These are phyloP conservation scores for Motacilla tschutschensis DNA, from an alignment of 2,113 vertebrate genomes.

Conservation along the genomic window DNA sequence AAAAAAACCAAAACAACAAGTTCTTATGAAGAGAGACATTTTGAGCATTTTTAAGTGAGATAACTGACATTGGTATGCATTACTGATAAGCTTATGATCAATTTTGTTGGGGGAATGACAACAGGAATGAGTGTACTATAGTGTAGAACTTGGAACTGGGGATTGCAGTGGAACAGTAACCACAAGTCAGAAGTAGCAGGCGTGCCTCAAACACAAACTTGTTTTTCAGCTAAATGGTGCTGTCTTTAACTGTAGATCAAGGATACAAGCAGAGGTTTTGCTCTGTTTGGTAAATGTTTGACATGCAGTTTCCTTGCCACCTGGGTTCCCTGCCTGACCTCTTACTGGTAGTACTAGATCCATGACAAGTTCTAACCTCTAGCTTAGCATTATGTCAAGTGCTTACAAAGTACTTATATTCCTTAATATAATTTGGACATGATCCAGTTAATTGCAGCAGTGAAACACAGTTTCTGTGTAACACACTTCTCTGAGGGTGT, in stretches of 20 bases:
- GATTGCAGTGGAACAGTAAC: background rate
- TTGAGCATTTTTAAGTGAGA: background rate
- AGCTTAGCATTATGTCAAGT: background rate
- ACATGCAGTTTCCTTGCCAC: background rate
- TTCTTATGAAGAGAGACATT: background rate
- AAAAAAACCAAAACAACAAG: too few relatives aligned
- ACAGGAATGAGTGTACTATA: rapidly evolving
- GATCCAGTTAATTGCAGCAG: background rate
- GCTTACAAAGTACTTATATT: background rate
- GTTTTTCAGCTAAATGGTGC: background rate
- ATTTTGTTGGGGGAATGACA: background rate
- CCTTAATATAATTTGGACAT: background rate
- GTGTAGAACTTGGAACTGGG: background rate
- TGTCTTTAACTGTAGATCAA: background rate
- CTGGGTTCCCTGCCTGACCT: background rate
- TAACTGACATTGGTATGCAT: background rate
- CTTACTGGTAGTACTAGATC: background rate
- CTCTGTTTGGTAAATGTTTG: background rate
- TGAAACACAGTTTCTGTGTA: background rate
- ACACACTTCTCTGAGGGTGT: background rate
- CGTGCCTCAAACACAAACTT: rapidly evolving
- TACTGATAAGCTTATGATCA: background rate
- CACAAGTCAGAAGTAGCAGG: background rate
- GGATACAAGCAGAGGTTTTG: background rate
- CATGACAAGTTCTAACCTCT: background rate